These are phyloP conservation scores for Hydrochoerus hydrochaeris DNA, from an alignment of 2,113 vertebrate genomes.

Conservation along the genomic window DNA sequence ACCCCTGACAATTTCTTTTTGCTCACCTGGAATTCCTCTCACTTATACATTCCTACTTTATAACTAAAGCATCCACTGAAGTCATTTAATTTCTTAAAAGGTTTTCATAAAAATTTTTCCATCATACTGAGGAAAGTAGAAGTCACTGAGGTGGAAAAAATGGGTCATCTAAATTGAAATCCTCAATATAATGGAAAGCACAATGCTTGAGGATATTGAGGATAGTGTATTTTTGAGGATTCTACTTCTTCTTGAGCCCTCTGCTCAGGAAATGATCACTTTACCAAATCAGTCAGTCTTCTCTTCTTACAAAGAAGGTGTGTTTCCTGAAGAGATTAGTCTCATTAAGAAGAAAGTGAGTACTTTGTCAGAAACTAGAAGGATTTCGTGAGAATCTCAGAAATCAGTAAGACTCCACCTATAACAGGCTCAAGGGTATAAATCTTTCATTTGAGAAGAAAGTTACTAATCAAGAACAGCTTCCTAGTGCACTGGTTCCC, in stretches of 20 bases:
- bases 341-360: neutral
- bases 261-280: neutral
- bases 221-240: neutral
- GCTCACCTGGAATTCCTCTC: neutral
- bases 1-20: neutral
- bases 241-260: neutral
- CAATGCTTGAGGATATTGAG: neutral
- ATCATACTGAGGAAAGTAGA: slow-evolving; percentile 1
- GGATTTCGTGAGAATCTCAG: neutral
- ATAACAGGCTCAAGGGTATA: neutral
- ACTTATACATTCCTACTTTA: neutral
- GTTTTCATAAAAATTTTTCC: neutral
- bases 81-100: slow-evolving; percentile 34
- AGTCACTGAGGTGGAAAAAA: neutral
- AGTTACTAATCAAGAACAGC: neutral
- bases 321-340: neutral
- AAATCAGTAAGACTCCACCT: neutral
- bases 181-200: neutral
- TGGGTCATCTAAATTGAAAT: slow-evolving; percentile 27
- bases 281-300: neutral
- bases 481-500: neutral
- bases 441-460: neutral
- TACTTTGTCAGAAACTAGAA: neutral
- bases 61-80: slow-evolving; percentile 29
- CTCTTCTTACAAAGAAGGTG: neutral